Conservation (phyloP, 2,797 vertebrate genomes). For the Lepidocolaptes lacrymiger region DNA sequence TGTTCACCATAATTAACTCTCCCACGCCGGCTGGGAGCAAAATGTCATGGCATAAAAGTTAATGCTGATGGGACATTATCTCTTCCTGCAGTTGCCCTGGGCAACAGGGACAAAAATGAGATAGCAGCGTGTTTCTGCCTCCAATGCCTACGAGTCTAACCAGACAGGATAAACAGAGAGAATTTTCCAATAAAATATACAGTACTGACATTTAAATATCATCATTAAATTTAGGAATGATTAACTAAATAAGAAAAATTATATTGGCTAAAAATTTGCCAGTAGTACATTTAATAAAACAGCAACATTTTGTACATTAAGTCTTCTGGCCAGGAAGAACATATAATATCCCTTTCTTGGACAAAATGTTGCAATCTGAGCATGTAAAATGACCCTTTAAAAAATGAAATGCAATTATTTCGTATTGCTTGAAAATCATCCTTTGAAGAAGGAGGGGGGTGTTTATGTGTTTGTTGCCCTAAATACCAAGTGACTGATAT, state of each 20-base stretch:
- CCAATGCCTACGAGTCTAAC: not conserved
- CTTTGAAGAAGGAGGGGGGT: not conserved
- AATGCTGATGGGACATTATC: not conserved
- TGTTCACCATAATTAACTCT: not conserved
- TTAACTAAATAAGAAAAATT: not conserved
- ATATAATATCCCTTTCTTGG: not conserved
- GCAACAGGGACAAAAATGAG: not conserved
- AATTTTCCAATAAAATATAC: slow-evolving; percentile 3
- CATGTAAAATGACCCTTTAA: not conserved
- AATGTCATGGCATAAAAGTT: not conserved
- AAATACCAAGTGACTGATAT: not conserved
- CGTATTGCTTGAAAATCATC: not conserved
- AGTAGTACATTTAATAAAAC: not conserved
- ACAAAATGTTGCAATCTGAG: not conserved
- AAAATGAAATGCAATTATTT: not conserved
- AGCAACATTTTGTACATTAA: not conserved
- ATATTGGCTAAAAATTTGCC: not conserved
- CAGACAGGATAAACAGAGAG: not conserved
- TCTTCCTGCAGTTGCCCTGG: not conserved
- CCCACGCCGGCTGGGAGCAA: not conserved
- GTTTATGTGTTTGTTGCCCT: not conserved
- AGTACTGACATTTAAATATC: not conserved
- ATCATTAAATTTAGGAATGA: not conserved
- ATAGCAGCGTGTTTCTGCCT: not conserved
- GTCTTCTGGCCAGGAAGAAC: not conserved